These are phyloP conservation scores for Lottia scabra DNA, from an alignment of 2,888 invertebrate species.

Conservation along the genomic window DNA sequence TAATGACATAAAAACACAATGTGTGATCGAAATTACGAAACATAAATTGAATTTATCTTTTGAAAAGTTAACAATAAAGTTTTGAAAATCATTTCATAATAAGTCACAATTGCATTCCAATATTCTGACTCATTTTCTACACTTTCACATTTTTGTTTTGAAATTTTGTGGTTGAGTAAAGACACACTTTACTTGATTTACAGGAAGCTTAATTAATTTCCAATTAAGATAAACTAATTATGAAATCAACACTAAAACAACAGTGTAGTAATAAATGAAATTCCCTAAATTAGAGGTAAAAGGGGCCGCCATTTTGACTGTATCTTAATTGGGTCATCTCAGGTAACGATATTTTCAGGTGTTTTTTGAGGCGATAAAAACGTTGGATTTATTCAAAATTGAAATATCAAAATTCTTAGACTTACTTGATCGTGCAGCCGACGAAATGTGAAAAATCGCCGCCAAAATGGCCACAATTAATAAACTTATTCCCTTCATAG, in stretches of 20 bases:
- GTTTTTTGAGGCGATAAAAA: not conserved
- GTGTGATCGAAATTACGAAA: no score
- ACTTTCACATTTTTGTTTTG: not conserved
- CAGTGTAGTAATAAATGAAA: not conserved
- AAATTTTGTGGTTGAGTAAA: not conserved
- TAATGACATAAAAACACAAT: no score
- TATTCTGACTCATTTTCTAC: not conserved
- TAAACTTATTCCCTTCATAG: slow-evolving; percentile 11
- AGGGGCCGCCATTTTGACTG: not conserved
- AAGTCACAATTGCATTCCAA: not conserved
- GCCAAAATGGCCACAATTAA: slow-evolving; percentile 14
- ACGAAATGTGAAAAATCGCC: slow-evolving; percentile 1
- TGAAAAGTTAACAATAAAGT: no score
- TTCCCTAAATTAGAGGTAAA: not conserved
- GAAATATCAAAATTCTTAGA: not conserved
- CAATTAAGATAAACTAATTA: no score
- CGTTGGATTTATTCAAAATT: not conserved
- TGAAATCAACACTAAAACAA: not conserved
- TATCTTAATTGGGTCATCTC: slow-evolving; percentile 17
- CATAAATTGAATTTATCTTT: no score
- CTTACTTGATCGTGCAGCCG: slow-evolving; percentile 19
- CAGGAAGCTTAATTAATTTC: not conserved
- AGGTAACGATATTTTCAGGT: slow-evolving; percentile 6
- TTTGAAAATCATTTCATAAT: not conserved
- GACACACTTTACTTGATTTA: not conserved